Evolutionary conservation across 1,140 invertebrate species (phyloP).

Genomic region (Drosophila guanche): DNA sequence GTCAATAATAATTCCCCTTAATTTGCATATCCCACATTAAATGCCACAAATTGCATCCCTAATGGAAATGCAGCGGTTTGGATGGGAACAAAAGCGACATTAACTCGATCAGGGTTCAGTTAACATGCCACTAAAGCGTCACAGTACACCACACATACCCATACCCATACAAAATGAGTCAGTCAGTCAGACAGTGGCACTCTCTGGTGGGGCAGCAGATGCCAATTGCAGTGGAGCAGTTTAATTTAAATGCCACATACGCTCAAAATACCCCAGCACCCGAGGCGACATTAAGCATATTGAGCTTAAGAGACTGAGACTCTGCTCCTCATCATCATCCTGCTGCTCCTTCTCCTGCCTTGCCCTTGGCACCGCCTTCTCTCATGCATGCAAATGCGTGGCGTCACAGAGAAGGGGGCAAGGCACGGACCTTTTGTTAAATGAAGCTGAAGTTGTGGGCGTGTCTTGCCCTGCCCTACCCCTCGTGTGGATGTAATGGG

Average conservation of each 20-base stretch:
- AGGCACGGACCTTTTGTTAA: constrained; percentile 64
- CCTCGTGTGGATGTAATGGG: constrained; percentile 7
- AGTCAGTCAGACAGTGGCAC: constrained; percentile 1
- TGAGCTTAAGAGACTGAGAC: constrained; percentile 40
- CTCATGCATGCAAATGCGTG: constrained; percentile 45
- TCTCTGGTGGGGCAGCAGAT: constrained; percentile 25
- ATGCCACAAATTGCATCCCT: constrained; percentile 2
- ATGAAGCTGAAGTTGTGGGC: constrained; percentile 73
- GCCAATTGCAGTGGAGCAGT: constrained; percentile 30
- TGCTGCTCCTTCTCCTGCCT: neutral
- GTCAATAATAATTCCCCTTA: neutral
- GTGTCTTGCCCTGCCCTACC: neutral
- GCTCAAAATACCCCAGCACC: constrained; percentile 29
- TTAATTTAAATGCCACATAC: constrained; percentile 51
- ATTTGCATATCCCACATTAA: neutral
- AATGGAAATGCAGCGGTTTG: neutral
- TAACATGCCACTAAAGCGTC: constrained; percentile 31
- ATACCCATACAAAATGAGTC: constrained; percentile 10
- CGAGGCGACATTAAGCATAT: constrained; percentile 55
- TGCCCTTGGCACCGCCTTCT: constrained; percentile 6
- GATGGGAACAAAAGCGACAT: constrained; percentile 17
- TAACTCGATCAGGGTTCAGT: constrained; percentile 30
- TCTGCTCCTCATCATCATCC: constrained; percentile 28
- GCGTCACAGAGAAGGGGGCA: constrained; percentile 27
- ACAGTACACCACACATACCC: constrained; percentile 9